Evolutionary conservation across 53 echinoderm and acorn worm genomes (phyloP).

Genomic region (Zoroaster sp.): DNA sequence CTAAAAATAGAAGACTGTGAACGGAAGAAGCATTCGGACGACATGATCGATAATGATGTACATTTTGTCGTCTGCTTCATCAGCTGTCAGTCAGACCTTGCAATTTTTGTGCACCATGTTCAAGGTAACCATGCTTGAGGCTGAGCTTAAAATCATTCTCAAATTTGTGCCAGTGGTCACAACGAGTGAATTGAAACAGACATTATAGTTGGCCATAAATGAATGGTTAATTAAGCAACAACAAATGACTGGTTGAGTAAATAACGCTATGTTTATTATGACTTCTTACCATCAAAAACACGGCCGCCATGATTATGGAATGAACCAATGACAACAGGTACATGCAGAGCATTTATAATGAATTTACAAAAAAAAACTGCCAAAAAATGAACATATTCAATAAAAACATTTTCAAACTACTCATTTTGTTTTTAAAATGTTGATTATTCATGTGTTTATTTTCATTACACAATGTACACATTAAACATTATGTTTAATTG

Average conservation of each 20-base stretch:
- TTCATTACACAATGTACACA: background rate
- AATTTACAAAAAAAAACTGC: background rate
- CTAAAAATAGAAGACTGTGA: too few relatives aligned
- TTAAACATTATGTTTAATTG: background rate
- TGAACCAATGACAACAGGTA: background rate
- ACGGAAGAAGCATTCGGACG: too few relatives aligned
- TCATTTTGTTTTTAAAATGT: background rate
- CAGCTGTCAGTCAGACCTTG: background rate
- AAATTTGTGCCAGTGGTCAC: background rate
- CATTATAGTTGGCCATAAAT: too few relatives aligned
- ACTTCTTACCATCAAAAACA: background rate
- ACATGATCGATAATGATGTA: too few relatives aligned
- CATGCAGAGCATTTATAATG: background rate
- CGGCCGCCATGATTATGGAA: background rate
- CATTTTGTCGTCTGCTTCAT: too few relatives aligned
- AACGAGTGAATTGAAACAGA: background rate
- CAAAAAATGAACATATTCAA: background rate
- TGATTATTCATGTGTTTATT: background rate
- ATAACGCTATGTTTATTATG: background rate
- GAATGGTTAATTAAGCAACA: too few relatives aligned
- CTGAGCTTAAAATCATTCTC: background rate
- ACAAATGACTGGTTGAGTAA: too few relatives aligned
- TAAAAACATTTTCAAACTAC: background rate
- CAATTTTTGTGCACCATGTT: background rate
- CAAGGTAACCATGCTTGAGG: background rate